Percentiles rank a stretch among this genome's conserved stretches.
phyloP scores from a whole-genome alignment of 2,888 invertebrate species.

The Cataglyphis albicans region DNA sequence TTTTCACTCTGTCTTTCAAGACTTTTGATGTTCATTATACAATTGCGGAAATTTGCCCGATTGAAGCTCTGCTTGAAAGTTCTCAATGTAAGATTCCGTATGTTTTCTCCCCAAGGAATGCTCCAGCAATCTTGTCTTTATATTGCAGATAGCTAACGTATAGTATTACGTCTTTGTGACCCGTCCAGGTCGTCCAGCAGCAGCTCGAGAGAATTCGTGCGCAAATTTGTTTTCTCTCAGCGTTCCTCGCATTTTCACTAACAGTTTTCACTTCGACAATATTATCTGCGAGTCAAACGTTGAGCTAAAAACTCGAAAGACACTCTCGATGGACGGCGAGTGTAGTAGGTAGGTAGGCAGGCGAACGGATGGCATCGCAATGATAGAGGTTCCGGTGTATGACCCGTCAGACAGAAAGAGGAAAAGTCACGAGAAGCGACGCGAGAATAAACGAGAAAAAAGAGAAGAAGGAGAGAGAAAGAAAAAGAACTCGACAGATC shows the following conservation, averaged over 20 bases:
- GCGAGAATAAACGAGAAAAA: slow-evolving; percentile 22
- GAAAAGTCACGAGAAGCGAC: slow-evolving; percentile 42
- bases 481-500: neutral
- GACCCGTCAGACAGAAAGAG: slow-evolving; percentile 61
- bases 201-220: slow-evolving; percentile 12
- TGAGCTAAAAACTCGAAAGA: slow-evolving; percentile 59
- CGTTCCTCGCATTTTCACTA: slow-evolving; percentile 50
- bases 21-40: neutral
- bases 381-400: slow-evolving; percentile 48
- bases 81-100: slow-evolving; percentile 31
- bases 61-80: neutral
- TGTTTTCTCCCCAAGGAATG: slow-evolving; percentile 39
- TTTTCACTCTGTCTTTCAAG: neutral
- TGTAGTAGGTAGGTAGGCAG: neutral
- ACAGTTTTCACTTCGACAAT: slow-evolving; percentile 60
- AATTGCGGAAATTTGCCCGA: neutral
- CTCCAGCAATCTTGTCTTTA: slow-evolving; percentile 22
- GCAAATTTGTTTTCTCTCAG: slow-evolving; percentile 52
- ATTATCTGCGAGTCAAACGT: slow-evolving; percentile 59
- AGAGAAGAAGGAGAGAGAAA: neutral
- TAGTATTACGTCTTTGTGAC: slow-evolving; percentile 38
- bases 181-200: neutral
- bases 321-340: slow-evolving; percentile 43
- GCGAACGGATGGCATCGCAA: slow-evolving; percentile 39
- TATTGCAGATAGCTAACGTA: slow-evolving; percentile 33